Evolutionary conservation across 2,888 invertebrate genomes (phyloP).

Genomic region (Caenorhabditis sinica): DNA sequence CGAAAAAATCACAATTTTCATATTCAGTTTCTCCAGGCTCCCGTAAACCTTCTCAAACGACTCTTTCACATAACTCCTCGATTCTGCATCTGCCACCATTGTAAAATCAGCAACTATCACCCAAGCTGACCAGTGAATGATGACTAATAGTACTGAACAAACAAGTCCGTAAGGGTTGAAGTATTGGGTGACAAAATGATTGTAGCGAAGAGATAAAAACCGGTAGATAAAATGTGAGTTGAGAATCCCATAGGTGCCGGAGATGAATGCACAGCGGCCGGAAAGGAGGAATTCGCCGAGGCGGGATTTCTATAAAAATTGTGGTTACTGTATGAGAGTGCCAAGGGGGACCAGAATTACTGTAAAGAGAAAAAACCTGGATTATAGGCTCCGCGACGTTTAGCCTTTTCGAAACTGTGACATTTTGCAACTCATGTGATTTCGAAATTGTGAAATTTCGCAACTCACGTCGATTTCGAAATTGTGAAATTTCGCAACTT

Average conservation of each 20-base stretch:
- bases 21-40: slow-evolving; percentile 10
- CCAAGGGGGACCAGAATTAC: no score
- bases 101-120: neutral
- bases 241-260: slow-evolving; percentile 39
- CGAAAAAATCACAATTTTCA: slow-evolving; percentile 2
- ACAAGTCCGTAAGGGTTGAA: slow-evolving; percentile 17
- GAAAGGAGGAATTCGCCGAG: neutral
- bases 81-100: slow-evolving; percentile 1
- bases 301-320: neutral
- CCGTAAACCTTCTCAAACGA: slow-evolving; percentile 8
- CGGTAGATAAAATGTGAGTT: slow-evolving; percentile 31
- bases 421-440: no score
- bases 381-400: no score
- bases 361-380: no score
- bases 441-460: no score
- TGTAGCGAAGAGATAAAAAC: neutral
- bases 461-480: no score
- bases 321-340: no score
- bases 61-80: slow-evolving; percentile 6
- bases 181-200: slow-evolving; percentile 1
- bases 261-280: slow-evolving; percentile 21
- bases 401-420: no score
- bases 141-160: neutral
- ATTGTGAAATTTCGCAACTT: no score
- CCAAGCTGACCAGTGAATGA: slow-evolving; percentile 3